phyloP scores from a whole-genome alignment of 2,888 invertebrate species.

The Boloria selene region DNA sequence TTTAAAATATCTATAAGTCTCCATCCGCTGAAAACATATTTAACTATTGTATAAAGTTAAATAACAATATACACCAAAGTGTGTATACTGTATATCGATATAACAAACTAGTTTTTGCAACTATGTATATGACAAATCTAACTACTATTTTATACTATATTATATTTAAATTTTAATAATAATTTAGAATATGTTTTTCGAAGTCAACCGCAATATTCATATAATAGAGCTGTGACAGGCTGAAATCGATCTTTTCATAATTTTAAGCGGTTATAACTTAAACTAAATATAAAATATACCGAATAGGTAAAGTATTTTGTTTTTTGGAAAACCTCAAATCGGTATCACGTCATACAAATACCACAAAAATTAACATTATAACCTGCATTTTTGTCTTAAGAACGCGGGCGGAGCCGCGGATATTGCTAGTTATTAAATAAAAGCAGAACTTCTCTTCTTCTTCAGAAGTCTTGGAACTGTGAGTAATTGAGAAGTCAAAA shows the following conservation, averaged over 20 bases:
- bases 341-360: no score
- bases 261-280: constrained; percentile 1
- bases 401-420: no score
- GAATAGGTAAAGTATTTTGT: neutral
- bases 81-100: constrained; percentile 1
- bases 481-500: constrained; percentile 2
- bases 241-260: constrained; percentile 5
- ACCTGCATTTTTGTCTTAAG: no score
- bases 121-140: constrained; percentile 24
- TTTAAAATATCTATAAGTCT: neutral
- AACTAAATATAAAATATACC: constrained; percentile 4
- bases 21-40: neutral
- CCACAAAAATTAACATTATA: no score
- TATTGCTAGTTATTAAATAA: neutral
- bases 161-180: constrained; percentile 14
- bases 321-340: neutral
- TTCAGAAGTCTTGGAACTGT: constrained; percentile 13
- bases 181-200: constrained; percentile 22
- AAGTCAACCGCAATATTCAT: constrained; percentile 19
- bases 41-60: constrained; percentile 5
- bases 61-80: constrained; percentile 8
- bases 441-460: no score
- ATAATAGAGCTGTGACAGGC: constrained; percentile 5
- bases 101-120: constrained; percentile 18
- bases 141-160: constrained; percentile 14